Base-by-base conservation (phyloP, 2,113 vertebrate genomes). In the Albula glossodonta region DNA sequence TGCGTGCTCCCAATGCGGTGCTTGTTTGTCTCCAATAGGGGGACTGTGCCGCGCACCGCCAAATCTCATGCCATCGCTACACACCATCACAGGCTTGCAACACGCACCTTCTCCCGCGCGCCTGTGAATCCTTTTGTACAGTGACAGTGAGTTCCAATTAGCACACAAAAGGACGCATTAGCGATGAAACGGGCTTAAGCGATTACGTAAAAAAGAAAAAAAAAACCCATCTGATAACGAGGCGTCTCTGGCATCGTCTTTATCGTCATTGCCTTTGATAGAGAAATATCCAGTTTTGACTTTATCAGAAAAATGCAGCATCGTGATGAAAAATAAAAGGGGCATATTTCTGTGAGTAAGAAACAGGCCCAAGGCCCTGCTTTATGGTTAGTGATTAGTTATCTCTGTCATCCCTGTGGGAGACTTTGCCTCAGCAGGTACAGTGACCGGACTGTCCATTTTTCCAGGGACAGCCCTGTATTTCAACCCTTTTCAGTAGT, bases 71-170 rank as follows among this genome's bases (percentile, higher is more conserved):
- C 50, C 19, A 51, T n/a, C 52, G 53, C 53, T 52, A 81, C 53
- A 25, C 52, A 22, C 80, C 53, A 51, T 81, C 50, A 81, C 80
- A 53, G 80, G 53, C 22, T 81, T 51, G 53, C 25, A 22, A 52
- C 22, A 51, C 53, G 15, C 80, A 81, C 22, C 15, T 52, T 81
- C 22, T n/a, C 80, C 51, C 19, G 51, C 31, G 57, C 52, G 57
- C 52, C 41, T 31, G 12, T 82, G 80, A 53, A 81, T 81, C 17
- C 50, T 83, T 81, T 83, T n/a, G 4, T 83, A 83, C 74, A 74
- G 31, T 88, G 87, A 86, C 85, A 90, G 84, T 80, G 84, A 87
- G 85, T 85, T 83, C 87, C 83, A 90, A 88, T 90, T 87, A 87
- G 48, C 10, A 49, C 66, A 78, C 80, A 83, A 83, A 87, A 81